These are phyloP conservation scores for Limnephilus rhombicus DNA, from an alignment of 2,888 invertebrate species.

Conservation along the genomic window DNA sequence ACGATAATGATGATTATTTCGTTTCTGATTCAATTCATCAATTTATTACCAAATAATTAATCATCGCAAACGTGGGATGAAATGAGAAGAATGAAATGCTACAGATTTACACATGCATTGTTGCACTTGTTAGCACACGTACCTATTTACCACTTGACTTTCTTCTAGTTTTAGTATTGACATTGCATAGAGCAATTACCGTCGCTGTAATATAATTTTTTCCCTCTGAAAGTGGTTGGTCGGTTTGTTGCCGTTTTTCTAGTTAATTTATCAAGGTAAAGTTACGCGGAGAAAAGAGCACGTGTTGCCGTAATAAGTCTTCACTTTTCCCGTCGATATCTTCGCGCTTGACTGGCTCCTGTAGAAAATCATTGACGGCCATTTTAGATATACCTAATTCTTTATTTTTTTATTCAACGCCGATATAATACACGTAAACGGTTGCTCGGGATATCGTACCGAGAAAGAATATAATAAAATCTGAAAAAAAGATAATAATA, in stretches of 20 bases:
- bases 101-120: not conserved
- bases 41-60: not conserved
- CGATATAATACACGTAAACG: constrained; percentile 46
- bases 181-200: constrained; percentile 24
- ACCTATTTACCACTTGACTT: not conserved
- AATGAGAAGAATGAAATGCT: not conserved
- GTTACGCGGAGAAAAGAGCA: constrained; percentile 29
- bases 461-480: not conserved
- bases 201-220: constrained; percentile 1
- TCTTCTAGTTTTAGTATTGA: not conserved
- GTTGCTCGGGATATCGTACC: constrained; percentile 30
- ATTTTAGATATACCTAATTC: constrained; percentile 39
- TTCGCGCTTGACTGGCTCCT: constrained; percentile 54
- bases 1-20: not conserved
- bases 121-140: not conserved
- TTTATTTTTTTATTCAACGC: constrained; percentile 48
- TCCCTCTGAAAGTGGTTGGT: not conserved
- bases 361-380: constrained; percentile 55
- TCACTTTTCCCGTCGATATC: constrained; percentile 59
- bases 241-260: constrained; percentile 8
- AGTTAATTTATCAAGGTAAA: constrained; percentile 24
- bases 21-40: not conserved
- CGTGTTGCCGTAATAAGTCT: constrained; percentile 48
- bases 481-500: too few species aligned
- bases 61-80: not conserved